Percentiles rank a stretch among this genome's conserved stretches.
These are phyloP conservation scores for Ormyrus rosae DNA, from an alignment of 2,888 invertebrate genomes.

Conservation along the genomic window DNA sequence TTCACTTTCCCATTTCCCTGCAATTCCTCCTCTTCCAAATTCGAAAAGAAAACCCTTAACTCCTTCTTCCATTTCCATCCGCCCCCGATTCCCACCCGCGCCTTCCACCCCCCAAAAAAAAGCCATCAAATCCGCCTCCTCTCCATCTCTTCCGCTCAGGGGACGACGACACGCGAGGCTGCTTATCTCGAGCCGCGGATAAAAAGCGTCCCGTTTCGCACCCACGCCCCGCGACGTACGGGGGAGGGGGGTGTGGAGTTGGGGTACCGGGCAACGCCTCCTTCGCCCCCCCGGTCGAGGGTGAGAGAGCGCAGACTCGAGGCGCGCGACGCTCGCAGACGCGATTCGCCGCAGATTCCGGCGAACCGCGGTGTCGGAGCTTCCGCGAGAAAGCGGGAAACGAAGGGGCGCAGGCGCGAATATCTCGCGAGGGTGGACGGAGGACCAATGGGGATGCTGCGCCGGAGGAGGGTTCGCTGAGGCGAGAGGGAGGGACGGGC, in stretches of 20 bases:
- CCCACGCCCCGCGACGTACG: background rate
- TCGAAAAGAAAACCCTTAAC: too few species aligned
- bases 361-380: conserved; percentile 5
- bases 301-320: conserved; percentile 46
- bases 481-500: background rate
- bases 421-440: background rate
- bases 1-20: too few species aligned
- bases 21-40: too few species aligned
- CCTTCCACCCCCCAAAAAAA: too few species aligned
- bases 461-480: conserved; percentile 7
- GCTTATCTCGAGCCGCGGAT: conserved; percentile 15
- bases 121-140: too few species aligned
- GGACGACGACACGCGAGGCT: conserved; percentile 9
- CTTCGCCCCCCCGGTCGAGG: conserved; percentile 7
- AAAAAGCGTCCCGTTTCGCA: background rate
- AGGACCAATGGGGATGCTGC: background rate
- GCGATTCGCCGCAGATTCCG: conserved; percentile 30
- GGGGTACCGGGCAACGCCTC: conserved; percentile 38
- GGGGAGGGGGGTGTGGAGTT: conserved; percentile 34
- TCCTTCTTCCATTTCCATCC: too few species aligned
- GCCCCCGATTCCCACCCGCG: too few species aligned
- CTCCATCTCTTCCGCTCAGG: too few species aligned
- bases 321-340: conserved; percentile 15
- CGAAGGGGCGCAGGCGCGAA: background rate
- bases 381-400: too few species aligned